Base-by-base conservation (phyloP, 2,888 invertebrate species). In the Sarcophaga rosellei region DNA sequence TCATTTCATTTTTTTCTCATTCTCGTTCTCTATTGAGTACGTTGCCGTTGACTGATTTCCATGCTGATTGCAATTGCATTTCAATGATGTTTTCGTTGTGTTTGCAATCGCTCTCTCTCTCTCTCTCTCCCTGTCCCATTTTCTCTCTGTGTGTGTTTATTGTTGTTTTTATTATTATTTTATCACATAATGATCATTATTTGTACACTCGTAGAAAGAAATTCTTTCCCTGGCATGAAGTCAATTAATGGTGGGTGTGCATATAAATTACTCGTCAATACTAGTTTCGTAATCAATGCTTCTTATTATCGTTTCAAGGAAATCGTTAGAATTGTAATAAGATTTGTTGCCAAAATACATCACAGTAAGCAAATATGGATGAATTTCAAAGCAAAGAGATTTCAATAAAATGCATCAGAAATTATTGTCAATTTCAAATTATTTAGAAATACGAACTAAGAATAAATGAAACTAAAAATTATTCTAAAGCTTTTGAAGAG, bases 41-140 rank as follows among this genome's bases (percentile, higher is more conserved):
- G 6, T 57, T 81, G 45, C 44, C 69, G 57, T 73, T 53, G 78
- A 79, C 73, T 80, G 68, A 87, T 82, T 87, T 87, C 61, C 82
- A 87, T 82, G 76, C 77, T 85, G 87, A 85, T 87, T 85, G 80
- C 80, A 85, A 82, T 82, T 83, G 85, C 87, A 87, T 85, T 82
- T 80, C 76, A 87, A 87, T 87, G 81, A 87, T 73, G 84, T 69
- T 68, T 23, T 75, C 45, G 53, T 79, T 74, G 57, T 61, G 21
- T 61, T 47, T 63, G 72, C 53, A 53, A 53, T 21, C 25, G 15
- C 45, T 63, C 21, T 45, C 23, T 57, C 1, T 11, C n/a, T 15
- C 35, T 35, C 10, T 2, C 35, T 35, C 8, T 10, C 35, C 2
- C 10, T 35, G 1, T 4, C 35, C 4, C 25, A 35, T 35, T 35